These are phyloP conservation scores for Geotrupes spiniger DNA, from an alignment of 2,888 invertebrate genomes.

Conservation along the genomic window DNA sequence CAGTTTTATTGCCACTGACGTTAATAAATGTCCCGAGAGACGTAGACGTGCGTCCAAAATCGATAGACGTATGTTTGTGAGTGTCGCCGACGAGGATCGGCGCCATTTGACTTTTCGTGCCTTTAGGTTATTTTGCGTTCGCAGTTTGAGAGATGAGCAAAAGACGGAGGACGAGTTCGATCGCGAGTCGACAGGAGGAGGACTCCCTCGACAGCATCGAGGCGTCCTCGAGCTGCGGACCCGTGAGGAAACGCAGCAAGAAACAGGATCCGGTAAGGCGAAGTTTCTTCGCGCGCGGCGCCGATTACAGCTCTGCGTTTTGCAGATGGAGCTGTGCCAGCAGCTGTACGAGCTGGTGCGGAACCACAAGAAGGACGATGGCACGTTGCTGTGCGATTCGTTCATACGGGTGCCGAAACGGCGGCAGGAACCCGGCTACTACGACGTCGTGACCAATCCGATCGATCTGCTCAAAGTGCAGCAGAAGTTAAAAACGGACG, in stretches of 20 bases:
- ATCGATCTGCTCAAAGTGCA: conserved; percentile 94
- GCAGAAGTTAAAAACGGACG: conserved; percentile 95
- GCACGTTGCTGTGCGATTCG: conserved; percentile 84
- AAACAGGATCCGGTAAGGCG: conserved; percentile 76
- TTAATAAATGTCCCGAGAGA: no score
- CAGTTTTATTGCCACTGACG: conserved; percentile 13
- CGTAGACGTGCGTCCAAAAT: no score
- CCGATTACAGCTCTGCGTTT: no score
- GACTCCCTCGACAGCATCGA: conserved; percentile 69
- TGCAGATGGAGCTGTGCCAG: conserved; percentile 80
- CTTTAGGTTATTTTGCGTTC: no score
- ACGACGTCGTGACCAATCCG: conserved; percentile 89
- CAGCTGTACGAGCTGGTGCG: conserved; percentile 90
- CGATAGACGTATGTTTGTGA: no score
- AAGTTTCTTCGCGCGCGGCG: no score
- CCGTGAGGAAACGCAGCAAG: conserved; percentile 61
- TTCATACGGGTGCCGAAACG: conserved; percentile 94
- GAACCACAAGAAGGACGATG: conserved; percentile 89
- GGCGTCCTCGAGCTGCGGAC: conserved; percentile 54
- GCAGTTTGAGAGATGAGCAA: conserved; percentile 71
- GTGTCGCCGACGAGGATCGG: no score
- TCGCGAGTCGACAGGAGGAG: conserved; percentile 71
- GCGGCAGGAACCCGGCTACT: conserved; percentile 86
- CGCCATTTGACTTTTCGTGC: no score
- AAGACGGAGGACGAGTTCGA: conserved; percentile 79